Evolutionary conservation across 2,113 vertebrate genomes (phyloP).

Genomic region (Chaetodon trifascialis): DNA sequence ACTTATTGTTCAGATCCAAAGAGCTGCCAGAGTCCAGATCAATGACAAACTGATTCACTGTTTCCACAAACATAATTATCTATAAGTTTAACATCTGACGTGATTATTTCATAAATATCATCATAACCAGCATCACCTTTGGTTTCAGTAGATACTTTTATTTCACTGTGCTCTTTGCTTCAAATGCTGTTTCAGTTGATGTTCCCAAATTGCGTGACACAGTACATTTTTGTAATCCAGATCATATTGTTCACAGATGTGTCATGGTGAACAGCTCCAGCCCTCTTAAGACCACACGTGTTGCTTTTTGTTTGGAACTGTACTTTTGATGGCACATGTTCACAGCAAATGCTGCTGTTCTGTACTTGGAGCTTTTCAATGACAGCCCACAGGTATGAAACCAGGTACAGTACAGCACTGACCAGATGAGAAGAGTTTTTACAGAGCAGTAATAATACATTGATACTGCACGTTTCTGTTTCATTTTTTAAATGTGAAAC

Average conservation of each 20-base stretch:
- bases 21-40: too few species aligned
- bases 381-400: not conserved
- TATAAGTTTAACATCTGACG: not conserved
- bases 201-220: not conserved
- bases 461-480: not conserved
- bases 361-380: not conserved
- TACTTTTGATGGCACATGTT: not conserved
- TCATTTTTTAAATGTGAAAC: not conserved
- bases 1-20: too few species aligned
- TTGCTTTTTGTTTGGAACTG: not conserved
- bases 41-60: not conserved
- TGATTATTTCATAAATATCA: not conserved
- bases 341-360: not conserved
- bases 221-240: not conserved
- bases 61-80: not conserved
- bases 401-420: not conserved
- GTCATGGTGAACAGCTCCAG: not conserved
- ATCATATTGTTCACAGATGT: not conserved
- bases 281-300: not conserved
- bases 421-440: not conserved
- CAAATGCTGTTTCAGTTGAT: not conserved
- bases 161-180: not conserved
- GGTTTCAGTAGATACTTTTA: not conserved
- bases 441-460: not conserved
- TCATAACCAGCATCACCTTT: not conserved